A percentile compares a stretch with the other conserved stretches of the same genome.
phyloP scores from a whole-genome alignment of 92 coral and sea anemone genomes.

The Phenganax stokvisi region DNA sequence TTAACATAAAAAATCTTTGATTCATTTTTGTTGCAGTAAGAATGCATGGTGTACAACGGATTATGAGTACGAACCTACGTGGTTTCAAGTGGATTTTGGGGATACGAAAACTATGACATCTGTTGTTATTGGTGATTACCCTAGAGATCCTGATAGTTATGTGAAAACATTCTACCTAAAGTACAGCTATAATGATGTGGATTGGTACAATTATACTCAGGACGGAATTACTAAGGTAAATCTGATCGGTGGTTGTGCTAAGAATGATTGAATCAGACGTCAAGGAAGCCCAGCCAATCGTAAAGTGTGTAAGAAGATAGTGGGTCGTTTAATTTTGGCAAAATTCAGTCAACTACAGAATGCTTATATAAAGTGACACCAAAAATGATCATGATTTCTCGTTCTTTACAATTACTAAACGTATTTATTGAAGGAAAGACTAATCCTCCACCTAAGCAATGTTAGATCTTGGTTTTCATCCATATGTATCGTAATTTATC shows the following conservation, averaged over 20 bases:
- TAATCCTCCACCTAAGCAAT: too few relatives aligned
- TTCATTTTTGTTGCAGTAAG: slow-evolving; percentile 8
- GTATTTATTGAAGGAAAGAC: too few relatives aligned
- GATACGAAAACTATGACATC: slow-evolving; percentile 60
- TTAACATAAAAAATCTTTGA: too few relatives aligned
- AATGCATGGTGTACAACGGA: slow-evolving; percentile 67
- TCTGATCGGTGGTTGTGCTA: slow-evolving; percentile 36
- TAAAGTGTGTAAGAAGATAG: too few relatives aligned
- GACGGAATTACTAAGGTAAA: slow-evolving; percentile 30
- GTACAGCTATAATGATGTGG: slow-evolving; percentile 63
- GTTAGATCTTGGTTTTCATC: too few relatives aligned
- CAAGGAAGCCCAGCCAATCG: too few relatives aligned
- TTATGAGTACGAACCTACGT: slow-evolving; percentile 28
- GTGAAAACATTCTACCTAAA: slow-evolving; percentile 46
- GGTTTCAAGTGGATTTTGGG: slow-evolving; percentile 68
- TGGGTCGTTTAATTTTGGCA: too few relatives aligned
- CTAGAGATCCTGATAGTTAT: slow-evolving; percentile 24
- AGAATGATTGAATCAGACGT: neutral
- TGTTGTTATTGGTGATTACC: slow-evolving; percentile 53
- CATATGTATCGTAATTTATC: too few relatives aligned
- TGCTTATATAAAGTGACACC: too few relatives aligned
- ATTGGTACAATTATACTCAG: slow-evolving; percentile 67
- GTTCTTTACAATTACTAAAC: too few relatives aligned
- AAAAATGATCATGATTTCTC: too few relatives aligned
- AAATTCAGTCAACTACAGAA: too few relatives aligned